phyloP scores from a whole-genome alignment of 2,797 vertebrate genomes.

The Rallus crepitans region DNA sequence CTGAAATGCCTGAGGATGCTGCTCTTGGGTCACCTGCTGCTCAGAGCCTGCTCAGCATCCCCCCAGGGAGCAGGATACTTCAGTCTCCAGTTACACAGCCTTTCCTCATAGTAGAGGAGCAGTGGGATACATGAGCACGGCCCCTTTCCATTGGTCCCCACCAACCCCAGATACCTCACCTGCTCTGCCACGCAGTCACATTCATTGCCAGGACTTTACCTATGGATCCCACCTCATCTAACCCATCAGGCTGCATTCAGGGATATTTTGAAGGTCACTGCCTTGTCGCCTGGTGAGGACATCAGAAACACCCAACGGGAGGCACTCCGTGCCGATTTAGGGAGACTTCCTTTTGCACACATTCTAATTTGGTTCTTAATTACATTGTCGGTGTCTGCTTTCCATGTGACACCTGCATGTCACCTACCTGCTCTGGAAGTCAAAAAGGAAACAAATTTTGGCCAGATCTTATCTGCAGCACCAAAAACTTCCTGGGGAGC shows the following conservation, averaged over 20 bases:
- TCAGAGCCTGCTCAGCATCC: background rate
- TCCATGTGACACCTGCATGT: background rate
- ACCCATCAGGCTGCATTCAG: background rate
- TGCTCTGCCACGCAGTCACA: background rate
- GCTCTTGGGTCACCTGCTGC: background rate
- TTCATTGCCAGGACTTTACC: background rate
- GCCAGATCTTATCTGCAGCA: background rate
- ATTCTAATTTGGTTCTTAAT: background rate
- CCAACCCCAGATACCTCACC: rapidly evolving
- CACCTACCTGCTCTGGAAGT: background rate
- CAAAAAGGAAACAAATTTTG: background rate
- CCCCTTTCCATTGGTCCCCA: background rate
- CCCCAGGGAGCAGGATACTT: background rate
- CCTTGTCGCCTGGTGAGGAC: background rate
- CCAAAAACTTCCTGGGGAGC: background rate
- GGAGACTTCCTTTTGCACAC: background rate
- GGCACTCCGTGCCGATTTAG: background rate
- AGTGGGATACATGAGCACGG: rapidly evolving
- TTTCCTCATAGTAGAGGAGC: background rate
- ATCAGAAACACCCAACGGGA: background rate
- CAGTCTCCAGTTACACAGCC: background rate
- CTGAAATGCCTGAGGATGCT: background rate
- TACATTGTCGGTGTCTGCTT: background rate
- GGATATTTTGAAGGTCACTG: background rate
- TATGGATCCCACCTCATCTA: background rate